Percentiles rank a stretch among this genome's conserved stretches.
Evolutionary conservation across 2,888 invertebrate genomes (phyloP).

Genomic region (Leucophora obtusa): DNA sequence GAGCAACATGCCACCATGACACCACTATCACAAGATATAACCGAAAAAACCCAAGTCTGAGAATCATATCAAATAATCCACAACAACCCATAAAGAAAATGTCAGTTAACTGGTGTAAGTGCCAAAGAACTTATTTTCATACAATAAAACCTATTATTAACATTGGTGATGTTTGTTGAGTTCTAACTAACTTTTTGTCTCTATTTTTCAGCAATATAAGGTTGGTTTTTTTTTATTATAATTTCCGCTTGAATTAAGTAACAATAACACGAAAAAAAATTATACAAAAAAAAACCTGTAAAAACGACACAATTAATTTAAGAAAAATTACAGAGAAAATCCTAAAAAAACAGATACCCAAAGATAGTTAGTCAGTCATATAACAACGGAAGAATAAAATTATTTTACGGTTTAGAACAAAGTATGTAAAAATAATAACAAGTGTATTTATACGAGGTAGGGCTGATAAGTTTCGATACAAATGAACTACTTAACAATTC

Average conservation of each 20-base stretch:
- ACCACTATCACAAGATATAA: slow-evolving; percentile 4
- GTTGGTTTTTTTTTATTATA: slow-evolving; percentile 48
- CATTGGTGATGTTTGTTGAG: slow-evolving; percentile 3
- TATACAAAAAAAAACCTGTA: slow-evolving; percentile 18
- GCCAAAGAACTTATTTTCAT: background rate
- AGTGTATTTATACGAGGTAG: slow-evolving; percentile 18
- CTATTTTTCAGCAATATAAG: slow-evolving; percentile 30
- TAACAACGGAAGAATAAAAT: slow-evolving; percentile 47
- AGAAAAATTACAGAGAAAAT: slow-evolving; percentile 28
- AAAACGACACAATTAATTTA: slow-evolving; percentile 35
- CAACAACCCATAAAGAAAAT: slow-evolving; percentile 35
- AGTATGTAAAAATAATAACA: slow-evolving; percentile 35
- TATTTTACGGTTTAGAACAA: slow-evolving; percentile 31
- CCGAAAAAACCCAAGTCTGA: slow-evolving; percentile 18
- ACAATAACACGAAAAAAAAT: slow-evolving; percentile 54
- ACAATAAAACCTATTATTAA: slow-evolving; percentile 52
- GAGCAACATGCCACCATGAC: slow-evolving; percentile 59
- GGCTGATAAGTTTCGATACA: no score
- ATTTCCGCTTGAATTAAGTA: slow-evolving; percentile 65
- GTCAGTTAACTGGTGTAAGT: slow-evolving; percentile 47
- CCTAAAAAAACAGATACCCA: slow-evolving; percentile 12
- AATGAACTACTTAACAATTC: no score
- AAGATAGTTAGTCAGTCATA: background rate
- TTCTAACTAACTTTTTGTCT: background rate
- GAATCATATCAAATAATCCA: slow-evolving; percentile 31